Conservation (phyloP, 2,113 vertebrate genomes). For the Rhinogobius similis region DNA sequence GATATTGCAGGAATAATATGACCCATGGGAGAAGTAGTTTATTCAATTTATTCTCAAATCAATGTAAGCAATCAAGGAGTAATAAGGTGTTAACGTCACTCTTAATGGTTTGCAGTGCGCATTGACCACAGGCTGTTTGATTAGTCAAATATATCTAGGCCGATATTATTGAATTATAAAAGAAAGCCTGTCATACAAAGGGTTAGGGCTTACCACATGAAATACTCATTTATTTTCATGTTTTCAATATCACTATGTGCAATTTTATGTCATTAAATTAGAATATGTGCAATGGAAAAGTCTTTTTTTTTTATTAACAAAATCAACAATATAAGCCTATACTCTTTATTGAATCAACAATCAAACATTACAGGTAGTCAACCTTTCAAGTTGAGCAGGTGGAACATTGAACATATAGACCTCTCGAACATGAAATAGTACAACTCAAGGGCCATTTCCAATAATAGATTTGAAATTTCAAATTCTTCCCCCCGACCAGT, state of each 20-base stretch:
- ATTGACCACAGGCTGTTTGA: neutral
- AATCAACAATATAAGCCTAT: neutral
- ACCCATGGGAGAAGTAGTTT: neutral
- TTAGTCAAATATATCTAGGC: neutral
- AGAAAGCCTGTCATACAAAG: neutral
- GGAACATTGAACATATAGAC: too few relatives aligned
- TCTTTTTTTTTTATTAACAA: too few relatives aligned
- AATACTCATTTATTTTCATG: neutral
- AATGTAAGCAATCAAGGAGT: neutral
- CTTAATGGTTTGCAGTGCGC: neutral
- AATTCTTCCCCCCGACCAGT: too few relatives aligned
- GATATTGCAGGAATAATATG: neutral
- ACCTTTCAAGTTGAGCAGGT: too few relatives aligned
- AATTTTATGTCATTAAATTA: neutral
- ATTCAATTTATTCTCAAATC: slow-evolving; percentile 4
- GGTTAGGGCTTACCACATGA: neutral
- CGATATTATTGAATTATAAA: neutral
- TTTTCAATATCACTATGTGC: neutral
- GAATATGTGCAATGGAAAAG: neutral
- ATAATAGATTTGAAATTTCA: too few relatives aligned
- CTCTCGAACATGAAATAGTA: too few relatives aligned
- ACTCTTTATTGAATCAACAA: neutral
- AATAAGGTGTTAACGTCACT: slow-evolving; percentile 4
- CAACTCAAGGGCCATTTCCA: too few relatives aligned
- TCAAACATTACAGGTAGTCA: too few relatives aligned